Evolutionary conservation across 2,113 vertebrate genomes (phyloP), one percentile per base, ranked within the genome.

Genomic region (Pipra filicauda): DNA sequence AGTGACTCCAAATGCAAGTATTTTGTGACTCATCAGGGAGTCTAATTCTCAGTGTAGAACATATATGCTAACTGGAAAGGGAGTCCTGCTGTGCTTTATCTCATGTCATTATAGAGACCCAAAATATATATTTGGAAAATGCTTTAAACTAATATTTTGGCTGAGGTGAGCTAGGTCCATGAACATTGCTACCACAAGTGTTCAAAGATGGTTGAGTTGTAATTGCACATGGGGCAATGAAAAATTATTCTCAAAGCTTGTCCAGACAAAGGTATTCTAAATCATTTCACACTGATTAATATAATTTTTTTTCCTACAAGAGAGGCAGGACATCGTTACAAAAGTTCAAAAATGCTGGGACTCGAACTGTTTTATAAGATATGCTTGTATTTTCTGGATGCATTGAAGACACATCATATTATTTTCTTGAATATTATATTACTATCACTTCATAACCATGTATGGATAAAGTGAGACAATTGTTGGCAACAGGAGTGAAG

Each of bases 1-100:
- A 80, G 21, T 80, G 62, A 75, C 27, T 89, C 57, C 31, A 91
- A 93, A 69, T 71, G 30, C 67, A 61, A 88, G 67, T 64, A 89
- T 71, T 90, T 85, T 2, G 3, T 43, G 59, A 77, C 46, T 24
- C 69, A 51, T 70, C 62, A 85, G 58, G 64, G 23, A 88, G 23
- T 22, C 8, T 51, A 77, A 55, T 52, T 91, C 51, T 91, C 61
- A 12, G 15, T 39, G 9, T 21, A 82, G 46, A 79, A 73, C 0
- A 6, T 55, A 54, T 16, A 76, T 21, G 30, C 13, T 70, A 67
- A 55, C 39, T 58, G 51, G n/a, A 85, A 93, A 90, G 21, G 10
- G 33, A 67, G 10, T 74, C 59, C 15, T 88, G 31, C 35, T 71
- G 57, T 41, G 31, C 9, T 88, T 88, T 76, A 39, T 41, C 43